Percentiles rank a stretch among this genome's conserved stretches.
Conservation (phyloP, 2,113 vertebrate species). For the Salvelinus fontinalis region DNA sequence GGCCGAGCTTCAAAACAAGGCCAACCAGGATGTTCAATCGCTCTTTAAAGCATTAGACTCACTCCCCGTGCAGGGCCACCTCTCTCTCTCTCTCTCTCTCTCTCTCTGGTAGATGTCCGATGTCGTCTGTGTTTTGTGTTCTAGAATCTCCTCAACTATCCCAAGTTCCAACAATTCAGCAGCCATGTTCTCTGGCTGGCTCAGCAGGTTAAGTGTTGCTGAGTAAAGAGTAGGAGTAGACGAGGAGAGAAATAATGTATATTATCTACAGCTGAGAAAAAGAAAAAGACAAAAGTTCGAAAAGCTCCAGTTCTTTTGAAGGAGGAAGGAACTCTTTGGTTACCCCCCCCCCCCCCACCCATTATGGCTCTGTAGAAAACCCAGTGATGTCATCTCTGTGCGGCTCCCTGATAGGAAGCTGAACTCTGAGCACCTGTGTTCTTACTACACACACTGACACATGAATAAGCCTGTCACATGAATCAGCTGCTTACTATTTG, state of each 20-base stretch:
- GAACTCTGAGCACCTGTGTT: too few relatives aligned
- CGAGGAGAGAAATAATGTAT: background rate
- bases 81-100: background rate
- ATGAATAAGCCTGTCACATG: background rate
- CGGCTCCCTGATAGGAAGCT: slow-evolving; percentile 5
- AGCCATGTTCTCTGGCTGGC: background rate
- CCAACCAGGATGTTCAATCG: too few relatives aligned
- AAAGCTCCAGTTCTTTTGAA: background rate
- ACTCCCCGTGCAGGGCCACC: background rate
- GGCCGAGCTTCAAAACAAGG: too few relatives aligned
- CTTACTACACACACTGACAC: slow-evolving; percentile 25
- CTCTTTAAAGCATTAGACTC: slow-evolving; percentile 22
- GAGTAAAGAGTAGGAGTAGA: background rate
- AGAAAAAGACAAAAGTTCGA: background rate
- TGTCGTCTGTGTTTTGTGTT: background rate
- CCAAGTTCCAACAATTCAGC: background rate
- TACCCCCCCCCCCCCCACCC: too few relatives aligned
- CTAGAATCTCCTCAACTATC: background rate
- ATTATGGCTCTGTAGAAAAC: slow-evolving; percentile 7
- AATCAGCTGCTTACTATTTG: slow-evolving; percentile 28
- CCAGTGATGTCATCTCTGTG: slow-evolving; percentile 8
- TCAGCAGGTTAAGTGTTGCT: background rate
- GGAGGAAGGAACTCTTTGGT: slow-evolving; percentile 1
- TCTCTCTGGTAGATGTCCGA: too few relatives aligned
- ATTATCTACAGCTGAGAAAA: background rate